These are phyloP conservation scores for Mesorhabditis spiculigera DNA, from an alignment of 2,888 invertebrate genomes.

Conservation along the genomic window DNA sequence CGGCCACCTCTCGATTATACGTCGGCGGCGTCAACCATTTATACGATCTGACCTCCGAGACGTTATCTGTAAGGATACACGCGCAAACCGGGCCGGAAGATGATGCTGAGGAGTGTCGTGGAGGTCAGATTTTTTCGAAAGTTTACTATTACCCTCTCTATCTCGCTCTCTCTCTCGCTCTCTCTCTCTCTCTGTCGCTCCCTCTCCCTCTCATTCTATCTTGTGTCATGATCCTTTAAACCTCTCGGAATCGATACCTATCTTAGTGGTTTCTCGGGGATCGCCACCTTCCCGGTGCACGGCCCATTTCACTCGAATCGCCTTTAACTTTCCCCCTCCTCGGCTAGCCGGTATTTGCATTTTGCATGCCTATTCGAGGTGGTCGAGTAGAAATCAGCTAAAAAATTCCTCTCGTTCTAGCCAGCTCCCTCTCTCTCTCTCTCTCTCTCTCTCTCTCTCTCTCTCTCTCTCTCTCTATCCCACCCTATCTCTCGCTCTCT, in stretches of 20 bases:
- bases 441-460: too few species aligned
- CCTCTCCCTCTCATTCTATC: conserved; percentile 7
- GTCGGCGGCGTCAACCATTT: conserved; percentile 55
- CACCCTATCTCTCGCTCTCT: too few species aligned
- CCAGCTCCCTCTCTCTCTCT: too few species aligned
- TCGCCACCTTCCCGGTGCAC: neutral
- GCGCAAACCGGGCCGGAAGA: conserved; percentile 47
- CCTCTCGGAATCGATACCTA: neutral
- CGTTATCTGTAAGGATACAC: conserved; percentile 39
- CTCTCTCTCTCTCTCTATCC: too few species aligned
- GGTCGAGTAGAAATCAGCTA: too few species aligned
- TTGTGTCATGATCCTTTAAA: neutral
- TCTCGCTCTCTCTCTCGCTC: conserved; percentile 5
- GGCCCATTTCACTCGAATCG: neutral
- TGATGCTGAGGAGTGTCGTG: conserved; percentile 44
- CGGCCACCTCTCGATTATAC: conserved; percentile 49
- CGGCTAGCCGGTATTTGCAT: conserved; percentile 14
- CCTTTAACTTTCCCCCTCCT: neutral
- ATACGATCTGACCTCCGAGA: conserved; percentile 47
- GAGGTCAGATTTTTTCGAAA: conserved; percentile 20
- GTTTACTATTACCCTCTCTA: neutral
- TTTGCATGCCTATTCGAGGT: neutral
- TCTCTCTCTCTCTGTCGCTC: conserved; percentile 1
- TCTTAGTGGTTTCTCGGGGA: too few species aligned
- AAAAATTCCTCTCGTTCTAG: neutral